Conservation (phyloP, 2,888 invertebrate genomes). For the Melolontha melolontha region DNA sequence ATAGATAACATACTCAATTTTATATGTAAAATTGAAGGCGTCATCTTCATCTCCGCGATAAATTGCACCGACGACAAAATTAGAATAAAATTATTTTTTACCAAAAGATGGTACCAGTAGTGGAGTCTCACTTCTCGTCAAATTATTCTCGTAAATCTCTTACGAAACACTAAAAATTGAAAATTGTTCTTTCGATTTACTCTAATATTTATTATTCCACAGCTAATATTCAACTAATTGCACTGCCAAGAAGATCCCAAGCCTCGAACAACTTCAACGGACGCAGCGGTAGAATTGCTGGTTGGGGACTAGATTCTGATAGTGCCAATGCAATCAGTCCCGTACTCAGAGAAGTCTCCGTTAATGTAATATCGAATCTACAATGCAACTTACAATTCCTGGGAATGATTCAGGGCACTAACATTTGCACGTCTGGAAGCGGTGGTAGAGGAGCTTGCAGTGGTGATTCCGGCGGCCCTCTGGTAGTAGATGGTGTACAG, state of each 20-base stretch:
- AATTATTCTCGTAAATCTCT: no score
- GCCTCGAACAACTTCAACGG: slow-evolving; percentile 60
- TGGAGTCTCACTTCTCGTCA: no score
- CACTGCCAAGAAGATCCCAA: slow-evolving; percentile 43
- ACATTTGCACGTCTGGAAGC: slow-evolving; percentile 66
- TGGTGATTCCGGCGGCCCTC: slow-evolving; percentile 65
- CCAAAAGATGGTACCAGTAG: no score
- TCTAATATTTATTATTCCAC: not conserved
- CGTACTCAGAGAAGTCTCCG: slow-evolving; percentile 28
- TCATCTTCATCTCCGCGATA: no score
- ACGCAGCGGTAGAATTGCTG: slow-evolving; percentile 64
- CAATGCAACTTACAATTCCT: slow-evolving; percentile 65
- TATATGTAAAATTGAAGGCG: no score
- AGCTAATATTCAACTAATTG: slow-evolving; percentile 29
- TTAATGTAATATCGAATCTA: slow-evolving; percentile 33
- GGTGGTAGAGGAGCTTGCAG: slow-evolving; percentile 66
- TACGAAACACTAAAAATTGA: no score
- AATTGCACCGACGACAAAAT: no score
- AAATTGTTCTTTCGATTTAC: no score
- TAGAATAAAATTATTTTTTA: no score
- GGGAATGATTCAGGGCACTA: slow-evolving; percentile 62
- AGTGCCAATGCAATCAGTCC: slow-evolving; percentile 29
- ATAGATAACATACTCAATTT: no score
- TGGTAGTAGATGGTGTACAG: slow-evolving; percentile 33
- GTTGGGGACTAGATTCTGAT: slow-evolving; percentile 66